Base-by-base conservation (phyloP, 2,888 invertebrate genomes). In the Galeopsomyia nigrocyanea region DNA sequence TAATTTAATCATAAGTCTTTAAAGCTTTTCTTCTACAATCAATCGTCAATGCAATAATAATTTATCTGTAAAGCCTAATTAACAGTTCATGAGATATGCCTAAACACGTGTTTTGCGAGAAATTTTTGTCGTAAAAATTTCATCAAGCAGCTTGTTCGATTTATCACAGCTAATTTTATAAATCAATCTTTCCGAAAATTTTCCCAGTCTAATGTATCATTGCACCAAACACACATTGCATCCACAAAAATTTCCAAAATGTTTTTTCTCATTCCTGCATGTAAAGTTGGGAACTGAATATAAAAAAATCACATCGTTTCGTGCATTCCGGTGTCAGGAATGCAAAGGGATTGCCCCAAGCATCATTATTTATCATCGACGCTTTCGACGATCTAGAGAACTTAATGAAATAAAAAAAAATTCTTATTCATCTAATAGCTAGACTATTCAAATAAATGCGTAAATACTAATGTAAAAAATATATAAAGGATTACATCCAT, bases 121-220 rank as follows among this genome's bases (percentile, higher is more conserved):
- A 57, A 47, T 69, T 46, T 60, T 22, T 5, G 39, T 10, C 13
- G 39, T 39, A 10, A 7, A 39, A 7, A 39, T 39, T 39, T 64
- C 60, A 60, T 19, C 56, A 16, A 26, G 26, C 16, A 7, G 61
- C 13, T 31, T 47, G 26, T 13, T 55, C 39, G 46, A 31, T 65
- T 61, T 74, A 79, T 79, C 79, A 79, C 79, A 79, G 78, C 65
- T 73, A 74, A 73, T 77, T 77, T 75, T 60, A 74, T 68, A 76
- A 75, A 72, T 73, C 46, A 26, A 68, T 53, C 46, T 13, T 61
- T 67, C 56, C 61, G n/a, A 73, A 50, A 64, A 51, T 10, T 71
- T 68, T n/a, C 22, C 49, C 21, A 62, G 61, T 49, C 62, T 56
- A 16, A 62, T 67, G 68, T 49, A 49, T 22, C 1, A 74, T 74